Conservation (phyloP, 2,797 vertebrate species). For the Microctenopoma stevenorrisi region DNA sequence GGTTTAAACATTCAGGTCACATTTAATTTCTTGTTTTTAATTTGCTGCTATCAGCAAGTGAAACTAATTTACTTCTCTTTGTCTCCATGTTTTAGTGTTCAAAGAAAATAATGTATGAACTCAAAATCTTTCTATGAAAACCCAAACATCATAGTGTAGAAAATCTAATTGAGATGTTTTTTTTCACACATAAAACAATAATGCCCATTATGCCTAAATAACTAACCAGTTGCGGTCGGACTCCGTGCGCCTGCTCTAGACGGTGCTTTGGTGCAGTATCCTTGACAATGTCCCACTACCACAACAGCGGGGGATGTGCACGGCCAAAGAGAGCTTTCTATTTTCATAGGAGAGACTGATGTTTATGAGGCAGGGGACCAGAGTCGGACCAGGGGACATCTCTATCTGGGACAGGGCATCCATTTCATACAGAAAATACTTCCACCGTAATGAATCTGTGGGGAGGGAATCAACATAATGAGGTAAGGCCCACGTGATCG, state of each 20-base stretch:
- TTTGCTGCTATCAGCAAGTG: constrained; percentile 12
- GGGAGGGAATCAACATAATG: constrained; percentile 78
- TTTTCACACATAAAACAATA: background rate
- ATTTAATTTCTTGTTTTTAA: background rate
- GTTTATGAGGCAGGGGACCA: constrained; percentile 74
- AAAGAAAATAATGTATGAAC: background rate
- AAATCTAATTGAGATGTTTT: too few relatives aligned
- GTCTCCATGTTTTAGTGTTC: background rate
- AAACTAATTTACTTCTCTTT: background rate
- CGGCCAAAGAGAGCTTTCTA: constrained; percentile 55
- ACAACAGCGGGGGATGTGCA: constrained; percentile 14
- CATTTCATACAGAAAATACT: constrained; percentile 73
- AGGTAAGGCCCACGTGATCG: constrained; percentile 67
- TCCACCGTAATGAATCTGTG: constrained; percentile 72
- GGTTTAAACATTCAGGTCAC: background rate
- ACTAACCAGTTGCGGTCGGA: background rate
- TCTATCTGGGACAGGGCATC: constrained; percentile 79
- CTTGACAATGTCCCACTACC: constrained; percentile 54
- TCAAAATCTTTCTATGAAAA: background rate
- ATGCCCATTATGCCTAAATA: background rate
- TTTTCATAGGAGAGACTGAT: constrained; percentile 69
- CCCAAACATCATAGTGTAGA: background rate
- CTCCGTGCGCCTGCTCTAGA: background rate
- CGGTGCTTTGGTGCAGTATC: constrained; percentile 47
- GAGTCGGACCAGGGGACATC: constrained; percentile 67